These are phyloP conservation scores for Allobates femoralis DNA, from an alignment of 2,797 vertebrate species.

Conservation along the genomic window DNA sequence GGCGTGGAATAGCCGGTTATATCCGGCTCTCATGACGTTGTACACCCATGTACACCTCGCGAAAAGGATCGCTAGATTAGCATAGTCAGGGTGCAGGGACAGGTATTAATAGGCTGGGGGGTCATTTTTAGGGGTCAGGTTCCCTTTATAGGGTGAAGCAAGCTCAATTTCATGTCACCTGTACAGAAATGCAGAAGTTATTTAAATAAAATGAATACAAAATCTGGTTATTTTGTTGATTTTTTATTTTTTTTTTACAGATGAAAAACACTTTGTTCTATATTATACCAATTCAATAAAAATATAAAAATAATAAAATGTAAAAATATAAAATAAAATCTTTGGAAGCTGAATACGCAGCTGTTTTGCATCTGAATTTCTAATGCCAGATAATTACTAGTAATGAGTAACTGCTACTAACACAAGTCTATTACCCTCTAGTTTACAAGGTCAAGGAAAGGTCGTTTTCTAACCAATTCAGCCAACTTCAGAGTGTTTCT, in stretches of 20 bases:
- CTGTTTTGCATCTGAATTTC: slow-evolving; percentile 34
- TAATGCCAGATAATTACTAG: slow-evolving; percentile 18
- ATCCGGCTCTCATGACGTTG: no score
- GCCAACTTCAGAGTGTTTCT: neutral
- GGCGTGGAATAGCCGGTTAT: no score
- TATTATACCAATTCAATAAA: neutral
- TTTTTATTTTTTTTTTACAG: neutral
- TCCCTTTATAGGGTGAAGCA: no score
- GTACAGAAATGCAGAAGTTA: no score
- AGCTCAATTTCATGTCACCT: no score
- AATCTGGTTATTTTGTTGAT: no score
- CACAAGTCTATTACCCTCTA: slow-evolving; percentile 21
- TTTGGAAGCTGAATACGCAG: neutral
- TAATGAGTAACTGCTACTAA: slow-evolving; percentile 31
- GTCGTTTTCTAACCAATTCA: slow-evolving; percentile 36
- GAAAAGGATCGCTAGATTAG: no score
- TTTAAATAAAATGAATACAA: no score
- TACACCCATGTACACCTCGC: no score
- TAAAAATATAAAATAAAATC: slow-evolving; percentile 4
- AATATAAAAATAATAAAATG: neutral
- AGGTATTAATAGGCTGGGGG: no score
- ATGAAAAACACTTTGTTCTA: neutral
- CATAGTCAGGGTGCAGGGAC: no score
- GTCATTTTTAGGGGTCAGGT: no score
- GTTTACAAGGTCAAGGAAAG: slow-evolving; percentile 43